A percentile compares a stretch with the other conserved stretches of the same genome.
Evolutionary conservation across 2,113 vertebrate species (phyloP).

Genomic region (Calidris pugnax): DNA sequence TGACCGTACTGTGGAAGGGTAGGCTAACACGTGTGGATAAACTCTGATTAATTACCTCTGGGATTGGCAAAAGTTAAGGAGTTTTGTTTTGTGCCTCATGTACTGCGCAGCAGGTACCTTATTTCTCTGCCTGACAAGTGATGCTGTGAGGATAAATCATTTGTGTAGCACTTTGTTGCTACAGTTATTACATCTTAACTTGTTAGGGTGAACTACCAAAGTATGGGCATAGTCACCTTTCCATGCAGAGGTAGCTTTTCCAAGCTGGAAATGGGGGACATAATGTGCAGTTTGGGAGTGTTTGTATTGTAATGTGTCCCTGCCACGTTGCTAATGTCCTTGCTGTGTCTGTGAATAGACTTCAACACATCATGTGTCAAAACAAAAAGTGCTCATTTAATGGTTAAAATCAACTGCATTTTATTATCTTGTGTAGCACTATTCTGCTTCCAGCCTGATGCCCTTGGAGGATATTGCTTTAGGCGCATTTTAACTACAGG

Average conservation of each 20-base stretch:
- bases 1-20: neutral
- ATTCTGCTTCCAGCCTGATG: neutral
- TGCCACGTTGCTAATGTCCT: neutral
- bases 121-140: neutral
- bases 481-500: neutral
- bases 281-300: neutral
- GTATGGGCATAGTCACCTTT: neutral
- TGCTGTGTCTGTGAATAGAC: neutral
- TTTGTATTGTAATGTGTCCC: neutral
- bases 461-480: conserved; percentile 2
- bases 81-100: neutral
- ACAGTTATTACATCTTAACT: neutral
- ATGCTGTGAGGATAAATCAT: neutral
- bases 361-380: neutral
- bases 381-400: neutral
- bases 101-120: neutral
- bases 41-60: neutral
- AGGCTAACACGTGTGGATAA: neutral
- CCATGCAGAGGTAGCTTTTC: neutral
- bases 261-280: neutral
- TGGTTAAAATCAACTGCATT: neutral
- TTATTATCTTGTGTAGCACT: neutral
- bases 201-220: neutral
- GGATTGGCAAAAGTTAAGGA: neutral
- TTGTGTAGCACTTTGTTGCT: neutral